A percentile compares a stretch with the other conserved stretches of the same genome.
phyloP scores from a whole-genome alignment of 2,113 vertebrate genomes.

The Anoura caudifer region DNA sequence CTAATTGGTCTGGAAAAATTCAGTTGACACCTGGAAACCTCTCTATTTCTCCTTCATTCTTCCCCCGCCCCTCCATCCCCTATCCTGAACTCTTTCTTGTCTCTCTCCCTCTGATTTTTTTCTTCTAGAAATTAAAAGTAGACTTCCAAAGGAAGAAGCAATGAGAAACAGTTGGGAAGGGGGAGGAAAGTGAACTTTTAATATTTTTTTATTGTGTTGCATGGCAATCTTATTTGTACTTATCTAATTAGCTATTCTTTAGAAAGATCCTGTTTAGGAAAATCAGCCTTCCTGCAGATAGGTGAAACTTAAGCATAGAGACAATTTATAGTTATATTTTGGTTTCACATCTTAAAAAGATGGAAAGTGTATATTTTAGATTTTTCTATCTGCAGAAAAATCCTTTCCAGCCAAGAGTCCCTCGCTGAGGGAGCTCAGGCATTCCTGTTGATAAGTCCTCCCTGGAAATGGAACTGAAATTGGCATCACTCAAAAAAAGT shows the following conservation, averaged over 20 bases:
- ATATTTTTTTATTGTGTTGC: slow-evolving; percentile 46
- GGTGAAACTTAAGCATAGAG: slow-evolving; percentile 20
- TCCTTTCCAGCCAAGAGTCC: slow-evolving; percentile 28
- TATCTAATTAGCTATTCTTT: slow-evolving; percentile 52
- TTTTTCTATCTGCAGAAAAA: slow-evolving; percentile 43
- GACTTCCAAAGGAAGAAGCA: slow-evolving; percentile 43
- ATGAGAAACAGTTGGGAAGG: slow-evolving; percentile 1
- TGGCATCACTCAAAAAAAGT: slow-evolving; percentile 71
- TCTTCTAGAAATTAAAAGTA: slow-evolving; percentile 56
- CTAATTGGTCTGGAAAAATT: slow-evolving; percentile 67
- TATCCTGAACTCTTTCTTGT: slow-evolving; percentile 57
- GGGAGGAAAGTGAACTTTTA: slow-evolving; percentile 19
- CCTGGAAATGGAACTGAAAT: slow-evolving; percentile 58
- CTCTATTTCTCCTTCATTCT: background rate
- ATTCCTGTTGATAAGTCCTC: slow-evolving; percentile 49
- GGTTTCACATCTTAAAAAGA: slow-evolving; percentile 40
- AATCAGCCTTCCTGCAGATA: slow-evolving; percentile 17
- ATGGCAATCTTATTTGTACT: slow-evolving; percentile 39
- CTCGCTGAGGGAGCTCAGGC: background rate
- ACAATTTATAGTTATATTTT: slow-evolving; percentile 32
- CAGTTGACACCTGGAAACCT: background rate
- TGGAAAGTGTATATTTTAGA: slow-evolving; percentile 37
- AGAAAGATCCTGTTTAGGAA: slow-evolving; percentile 40
- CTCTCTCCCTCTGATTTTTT: slow-evolving; percentile 34
- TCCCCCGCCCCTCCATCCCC: background rate